Conservation (phyloP, 2,113 vertebrate species). For the Salminus brasiliensis region DNA sequence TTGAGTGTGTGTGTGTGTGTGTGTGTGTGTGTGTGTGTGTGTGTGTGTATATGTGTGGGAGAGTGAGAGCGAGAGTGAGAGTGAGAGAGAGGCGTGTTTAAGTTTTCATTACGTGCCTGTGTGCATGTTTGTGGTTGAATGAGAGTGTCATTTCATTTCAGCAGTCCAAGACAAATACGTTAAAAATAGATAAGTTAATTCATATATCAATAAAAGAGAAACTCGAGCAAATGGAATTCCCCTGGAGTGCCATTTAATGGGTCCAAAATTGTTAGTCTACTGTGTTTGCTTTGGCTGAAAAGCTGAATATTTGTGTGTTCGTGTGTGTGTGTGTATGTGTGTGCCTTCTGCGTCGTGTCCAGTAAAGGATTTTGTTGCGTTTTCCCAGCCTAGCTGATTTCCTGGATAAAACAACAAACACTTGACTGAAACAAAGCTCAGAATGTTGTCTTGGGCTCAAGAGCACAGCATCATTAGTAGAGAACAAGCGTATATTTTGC, state of each 20-base stretch:
- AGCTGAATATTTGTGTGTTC: not conserved
- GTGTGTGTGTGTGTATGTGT: conserved; percentile 20
- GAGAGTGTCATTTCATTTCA: conserved; percentile 48
- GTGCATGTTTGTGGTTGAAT: conserved; percentile 40
- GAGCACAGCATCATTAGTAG: conserved; percentile 57
- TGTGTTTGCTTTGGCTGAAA: conserved; percentile 67
- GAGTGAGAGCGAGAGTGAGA: not conserved
- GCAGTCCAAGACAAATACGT: conserved; percentile 54
- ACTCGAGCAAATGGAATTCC: conserved; percentile 47
- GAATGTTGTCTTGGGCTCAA: conserved; percentile 65
- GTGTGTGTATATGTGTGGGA: conserved; percentile 26
- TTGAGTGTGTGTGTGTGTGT: not conserved
- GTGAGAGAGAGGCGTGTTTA: not conserved
- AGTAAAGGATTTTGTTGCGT: conserved; percentile 51
- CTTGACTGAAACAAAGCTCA: conserved; percentile 57
- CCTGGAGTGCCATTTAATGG: conserved; percentile 57
- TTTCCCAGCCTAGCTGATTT: conserved; percentile 58
- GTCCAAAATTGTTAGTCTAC: conserved; percentile 65
- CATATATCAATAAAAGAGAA: conserved; percentile 54
- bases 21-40: conserved; percentile 11
- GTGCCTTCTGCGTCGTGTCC: conserved; percentile 37
- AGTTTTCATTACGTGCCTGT: conserved; percentile 38
- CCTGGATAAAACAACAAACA: conserved; percentile 66
- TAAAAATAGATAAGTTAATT: conserved; percentile 39
- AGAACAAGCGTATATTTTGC: conserved; percentile 48